Percentiles rank a stretch among this genome's conserved stretches.
Conservation (phyloP, 2,888 invertebrate species). For the Nemurella pictetii region DNA sequence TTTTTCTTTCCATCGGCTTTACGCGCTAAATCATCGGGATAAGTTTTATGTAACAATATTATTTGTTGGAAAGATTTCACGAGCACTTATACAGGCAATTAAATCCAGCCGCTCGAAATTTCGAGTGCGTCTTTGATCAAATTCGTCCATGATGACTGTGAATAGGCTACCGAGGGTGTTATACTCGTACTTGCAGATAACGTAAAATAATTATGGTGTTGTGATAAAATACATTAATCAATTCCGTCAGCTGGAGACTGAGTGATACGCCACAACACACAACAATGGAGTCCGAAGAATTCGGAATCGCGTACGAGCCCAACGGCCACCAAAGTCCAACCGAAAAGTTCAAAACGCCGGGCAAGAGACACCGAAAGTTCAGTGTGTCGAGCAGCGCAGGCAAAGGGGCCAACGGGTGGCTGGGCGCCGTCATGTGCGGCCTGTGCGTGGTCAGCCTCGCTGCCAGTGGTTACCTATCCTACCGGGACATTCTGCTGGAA, state of each 20-base stretch:
- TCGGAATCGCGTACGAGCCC: conserved; percentile 30
- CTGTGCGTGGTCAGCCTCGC: conserved; percentile 65
- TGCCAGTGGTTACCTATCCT: conserved; percentile 63
- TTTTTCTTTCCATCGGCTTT: neutral
- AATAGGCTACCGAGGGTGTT: neutral
- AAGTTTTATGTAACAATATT: neutral
- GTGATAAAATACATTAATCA: neutral
- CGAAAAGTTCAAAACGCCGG: conserved; percentile 16
- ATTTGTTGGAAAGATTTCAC: neutral
- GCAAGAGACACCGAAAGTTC: conserved; percentile 13
- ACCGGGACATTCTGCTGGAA: conserved; percentile 60
- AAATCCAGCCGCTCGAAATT: neutral
- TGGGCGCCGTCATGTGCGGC: conserved; percentile 61
- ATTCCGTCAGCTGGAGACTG: neutral
- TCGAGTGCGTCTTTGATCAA: neutral
- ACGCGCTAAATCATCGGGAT: neutral
- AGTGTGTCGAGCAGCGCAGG: neutral
- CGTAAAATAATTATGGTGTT: conserved; percentile 14
- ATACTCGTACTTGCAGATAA: conserved; percentile 22
- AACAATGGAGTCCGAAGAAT: conserved; percentile 33
- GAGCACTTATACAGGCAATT: neutral
- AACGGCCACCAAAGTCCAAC: conserved; percentile 16
- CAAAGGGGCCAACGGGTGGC: neutral
- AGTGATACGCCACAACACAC: neutral
- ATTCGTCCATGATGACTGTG: conserved; percentile 5